Evolutionary conservation across 2,113 vertebrate species (phyloP).

Genomic region (Parotia lawesii): DNA sequence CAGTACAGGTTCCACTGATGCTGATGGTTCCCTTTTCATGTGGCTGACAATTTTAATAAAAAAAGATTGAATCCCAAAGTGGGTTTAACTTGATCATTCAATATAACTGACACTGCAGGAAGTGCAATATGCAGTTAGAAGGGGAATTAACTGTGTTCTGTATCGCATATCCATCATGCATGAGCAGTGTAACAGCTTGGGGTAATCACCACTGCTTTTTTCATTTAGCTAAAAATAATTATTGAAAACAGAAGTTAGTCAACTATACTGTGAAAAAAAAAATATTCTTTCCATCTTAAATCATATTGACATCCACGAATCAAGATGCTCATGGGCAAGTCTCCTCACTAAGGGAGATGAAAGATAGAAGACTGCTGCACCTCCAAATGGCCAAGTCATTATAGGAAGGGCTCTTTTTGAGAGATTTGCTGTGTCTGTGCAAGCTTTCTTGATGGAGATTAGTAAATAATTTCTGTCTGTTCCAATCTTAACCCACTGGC

Average conservation of each 20-base stretch:
- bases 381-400: background rate
- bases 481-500: background rate
- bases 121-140: slow-evolving; percentile 38
- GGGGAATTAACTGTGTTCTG: slow-evolving; percentile 35
- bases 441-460: background rate
- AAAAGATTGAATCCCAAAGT: background rate
- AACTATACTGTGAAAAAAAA: background rate
- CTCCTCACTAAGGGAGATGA: background rate
- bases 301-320: background rate
- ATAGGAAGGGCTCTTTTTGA: background rate
- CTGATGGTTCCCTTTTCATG: background rate
- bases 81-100: slow-evolving; percentile 23
- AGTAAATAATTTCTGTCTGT: background rate
- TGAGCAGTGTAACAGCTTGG: background rate
- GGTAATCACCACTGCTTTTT: slow-evolving; percentile 8
- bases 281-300: background rate
- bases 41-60: slow-evolving; percentile 7
- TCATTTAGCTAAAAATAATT: slow-evolving; percentile 45
- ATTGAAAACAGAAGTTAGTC: slow-evolving; percentile 4
- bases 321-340: background rate
- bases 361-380: background rate
- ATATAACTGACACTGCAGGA: slow-evolving; percentile 28
- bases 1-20: background rate
- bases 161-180: background rate
- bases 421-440: background rate